Conservation (phyloP, 2,888 invertebrate genomes). For the Ceraclea dissimilis region DNA sequence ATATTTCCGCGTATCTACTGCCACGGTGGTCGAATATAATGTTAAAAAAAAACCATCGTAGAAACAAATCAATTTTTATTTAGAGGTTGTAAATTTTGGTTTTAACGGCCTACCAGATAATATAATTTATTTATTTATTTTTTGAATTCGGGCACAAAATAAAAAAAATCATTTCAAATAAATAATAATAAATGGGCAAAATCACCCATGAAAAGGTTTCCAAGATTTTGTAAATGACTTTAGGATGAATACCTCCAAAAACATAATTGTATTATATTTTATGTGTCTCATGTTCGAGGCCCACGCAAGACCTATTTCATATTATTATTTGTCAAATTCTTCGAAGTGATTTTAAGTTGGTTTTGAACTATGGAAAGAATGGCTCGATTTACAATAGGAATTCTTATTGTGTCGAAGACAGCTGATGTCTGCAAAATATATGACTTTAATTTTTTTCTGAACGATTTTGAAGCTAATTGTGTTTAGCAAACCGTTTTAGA, state of each 20-base stretch:
- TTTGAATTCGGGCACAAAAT: no score
- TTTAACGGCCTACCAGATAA: no score
- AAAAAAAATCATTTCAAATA: no score
- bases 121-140: no score
- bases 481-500: no score
- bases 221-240: not conserved
- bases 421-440: not conserved
- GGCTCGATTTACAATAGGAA: not conserved
- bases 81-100: no score
- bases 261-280: not conserved
- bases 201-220: no score
- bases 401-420: not conserved
- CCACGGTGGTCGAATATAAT: no score
- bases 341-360: not conserved
- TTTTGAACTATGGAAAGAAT: not conserved
- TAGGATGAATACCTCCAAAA: not conserved
- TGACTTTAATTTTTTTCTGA: not conserved
- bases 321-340: not conserved
- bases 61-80: no score
- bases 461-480: not conserved
- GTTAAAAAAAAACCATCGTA: no score
- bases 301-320: not conserved
- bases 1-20: no score
- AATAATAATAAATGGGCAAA: no score
- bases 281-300: not conserved